Evolutionary conservation across 1,140 invertebrate species (phyloP), one percentile per base, ranked within the genome.

Genomic region (Lasioglossum baleicum): DNA sequence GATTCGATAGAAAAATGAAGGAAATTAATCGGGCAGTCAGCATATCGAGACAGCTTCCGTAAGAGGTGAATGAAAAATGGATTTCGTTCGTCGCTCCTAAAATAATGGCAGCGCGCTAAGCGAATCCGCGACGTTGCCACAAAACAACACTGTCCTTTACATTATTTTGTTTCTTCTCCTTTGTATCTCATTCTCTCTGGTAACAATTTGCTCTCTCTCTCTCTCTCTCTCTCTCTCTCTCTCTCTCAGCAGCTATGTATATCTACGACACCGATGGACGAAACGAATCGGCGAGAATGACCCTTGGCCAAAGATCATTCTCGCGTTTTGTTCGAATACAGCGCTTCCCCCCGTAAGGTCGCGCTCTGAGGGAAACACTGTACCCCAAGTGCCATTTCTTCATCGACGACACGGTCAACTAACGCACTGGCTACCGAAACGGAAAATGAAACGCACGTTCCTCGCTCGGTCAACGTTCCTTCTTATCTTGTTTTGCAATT

Each of bases 181-280:
- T 53, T 53, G 13, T 65, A 11, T 53, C 40, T 80, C 60, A 61
- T 53, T 68, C 65, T 17, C 64, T 20, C 6, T 63, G 17, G 64
- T 65, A 67, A 35, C 35, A 2, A 44, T 11, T 44, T 11, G 1
- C 42, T 44, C 42, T 44, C 42, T 44, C 42, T 44, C 42, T 44
- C 42, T 44, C 42, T 7, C 42, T 44, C 42, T 44, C 42, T 48
- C 44, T 48, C 44, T 48, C 44, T n/a, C 42, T 40, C 65, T 80
- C 51, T 70, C 26, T 40, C 26, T 69, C 64, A 87, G 69, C 70
- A 74, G 51, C 69, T 88, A 88, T 8, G 51, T 53, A 40, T 20
- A 79, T 79, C 87, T 87, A 88, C 70, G 63, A 90, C 89, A 90
- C 83, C 76, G 74, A 90, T 90, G 88, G 88, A 90, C 89, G 89